Base-by-base conservation (phyloP, 1,140 invertebrate genomes). In the Andrena cerasifolii region DNA sequence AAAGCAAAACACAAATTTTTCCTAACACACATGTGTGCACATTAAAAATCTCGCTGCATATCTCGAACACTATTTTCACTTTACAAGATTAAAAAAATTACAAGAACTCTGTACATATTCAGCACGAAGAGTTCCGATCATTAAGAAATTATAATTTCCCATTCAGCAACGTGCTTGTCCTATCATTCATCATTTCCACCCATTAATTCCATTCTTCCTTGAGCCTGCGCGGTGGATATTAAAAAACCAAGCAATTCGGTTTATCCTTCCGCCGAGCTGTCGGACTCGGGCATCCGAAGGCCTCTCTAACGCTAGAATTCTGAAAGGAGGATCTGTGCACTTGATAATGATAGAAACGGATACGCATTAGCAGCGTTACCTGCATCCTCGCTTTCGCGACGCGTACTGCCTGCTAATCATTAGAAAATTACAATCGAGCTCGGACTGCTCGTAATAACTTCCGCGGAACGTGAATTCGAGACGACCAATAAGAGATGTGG, bases 171-270 rank as follows among this genome's bases (percentile, higher is more conserved):
- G 28, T 49, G 36, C 10, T 40, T 10, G 36, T 31, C 28, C 28
- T 28, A n/a, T 56, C 73, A 31, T 76, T 47, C 63, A 58, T 47
- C 53, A 68, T 68, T 26, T 31, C 21, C 53, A 3, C 16, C 43
- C 63, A 47, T 66, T 47, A 28, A 40, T 76, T 58, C 63, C 51
- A 12, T 47, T 47, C 62, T 31, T 56, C 45, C 21, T 6, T 24
- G 36, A 18, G 0, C 7, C n/a, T 40, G 10, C 40, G 21, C 53
- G 33, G 36, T 58, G 63, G 68, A 76, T 76, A 76, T 76, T 68
- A 47, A 76, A 76, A 40, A 63, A 73, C 70, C 45, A 28, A 21
- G 33, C 28, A 49, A 68, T 67, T 67, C 73, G 73, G 36, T 21
- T 75, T 75, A 67, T 75, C 62, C 26, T 49, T 36, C 58, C 63